Evolutionary conservation across 2,113 vertebrate genomes (phyloP).

Genomic region (Eleginops maclovinus): DNA sequence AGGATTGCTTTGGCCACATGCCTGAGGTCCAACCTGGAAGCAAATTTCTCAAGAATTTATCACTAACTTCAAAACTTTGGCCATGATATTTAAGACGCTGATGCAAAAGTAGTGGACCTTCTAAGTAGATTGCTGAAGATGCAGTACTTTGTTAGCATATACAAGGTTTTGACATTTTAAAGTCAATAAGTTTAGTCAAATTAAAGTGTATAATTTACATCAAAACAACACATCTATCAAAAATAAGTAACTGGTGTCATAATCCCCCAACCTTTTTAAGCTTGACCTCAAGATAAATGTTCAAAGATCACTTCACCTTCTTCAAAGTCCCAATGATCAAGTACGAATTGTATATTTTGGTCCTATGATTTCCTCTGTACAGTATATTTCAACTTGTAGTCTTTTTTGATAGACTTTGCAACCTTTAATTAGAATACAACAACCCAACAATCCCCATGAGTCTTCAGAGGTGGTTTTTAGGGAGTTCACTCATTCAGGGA

Average conservation of each 20-base stretch:
- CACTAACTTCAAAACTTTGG: constrained; percentile 24
- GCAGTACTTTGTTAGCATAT: background rate
- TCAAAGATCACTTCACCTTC: background rate
- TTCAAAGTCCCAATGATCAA: too few species aligned
- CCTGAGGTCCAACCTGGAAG: constrained; percentile 28
- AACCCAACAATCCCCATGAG: background rate
- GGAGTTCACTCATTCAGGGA: background rate
- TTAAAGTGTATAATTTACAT: background rate
- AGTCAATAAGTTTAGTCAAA: background rate
- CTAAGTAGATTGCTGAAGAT: background rate
- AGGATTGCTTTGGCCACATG: constrained; percentile 34
- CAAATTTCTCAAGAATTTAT: constrained; percentile 42
- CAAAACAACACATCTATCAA: background rate
- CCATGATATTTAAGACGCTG: background rate
- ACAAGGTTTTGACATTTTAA: background rate
- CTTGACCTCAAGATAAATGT: background rate
- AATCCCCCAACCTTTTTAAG: background rate
- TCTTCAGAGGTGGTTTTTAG: constrained; percentile 36
- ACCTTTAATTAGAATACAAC: background rate
- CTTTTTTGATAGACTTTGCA: constrained; percentile 5
- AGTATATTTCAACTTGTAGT: background rate
- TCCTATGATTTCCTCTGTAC: too few species aligned
- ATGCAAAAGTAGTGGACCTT: background rate
- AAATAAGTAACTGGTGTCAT: background rate
- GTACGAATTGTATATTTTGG: background rate